These are phyloP conservation scores for Cyprichromis sp. DNA, from an alignment of 2,113 vertebrate genomes.

Conservation along the genomic window DNA sequence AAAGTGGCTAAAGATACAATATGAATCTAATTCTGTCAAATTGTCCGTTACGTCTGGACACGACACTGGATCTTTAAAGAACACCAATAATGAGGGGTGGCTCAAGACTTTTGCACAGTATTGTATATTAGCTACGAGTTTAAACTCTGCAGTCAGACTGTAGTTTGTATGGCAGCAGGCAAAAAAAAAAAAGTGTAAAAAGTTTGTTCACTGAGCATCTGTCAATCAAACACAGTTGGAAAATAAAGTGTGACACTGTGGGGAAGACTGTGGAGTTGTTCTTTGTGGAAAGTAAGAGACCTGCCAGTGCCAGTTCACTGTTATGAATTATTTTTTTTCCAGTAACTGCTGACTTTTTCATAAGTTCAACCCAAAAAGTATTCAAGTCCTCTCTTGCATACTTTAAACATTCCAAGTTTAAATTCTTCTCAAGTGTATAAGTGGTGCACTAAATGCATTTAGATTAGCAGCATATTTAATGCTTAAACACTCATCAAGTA, in stretches of 20 bases:
- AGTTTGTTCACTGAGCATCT: neutral
- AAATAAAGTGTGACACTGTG: conserved; percentile 3
- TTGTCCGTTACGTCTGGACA: neutral
- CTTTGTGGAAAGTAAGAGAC: neutral
- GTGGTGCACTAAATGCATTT: neutral
- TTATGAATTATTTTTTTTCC: neutral
- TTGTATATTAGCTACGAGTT: neutral
- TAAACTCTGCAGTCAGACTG: neutral
- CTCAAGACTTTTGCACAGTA: neutral
- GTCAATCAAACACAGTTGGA: conserved; percentile 10
- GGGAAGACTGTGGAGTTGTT: neutral
- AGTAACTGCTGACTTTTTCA: conserved; percentile 6
- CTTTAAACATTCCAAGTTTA: neutral
- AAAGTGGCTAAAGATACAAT: neutral
- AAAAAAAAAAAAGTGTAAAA: neutral
- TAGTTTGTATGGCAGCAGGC: neutral
- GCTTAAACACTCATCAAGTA: neutral
- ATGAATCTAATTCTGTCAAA: neutral
- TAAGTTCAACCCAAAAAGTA: conserved; percentile 1
- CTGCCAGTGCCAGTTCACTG: neutral
- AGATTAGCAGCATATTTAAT: neutral
- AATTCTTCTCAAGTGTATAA: neutral
- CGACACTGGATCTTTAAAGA: neutral
- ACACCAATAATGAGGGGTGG: neutral
- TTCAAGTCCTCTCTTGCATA: neutral